Percentiles rank a stretch among this genome's conserved stretches.
Evolutionary conservation across 2,888 invertebrate species (phyloP).

Genomic region (Disparrhopalites patrizii): DNA sequence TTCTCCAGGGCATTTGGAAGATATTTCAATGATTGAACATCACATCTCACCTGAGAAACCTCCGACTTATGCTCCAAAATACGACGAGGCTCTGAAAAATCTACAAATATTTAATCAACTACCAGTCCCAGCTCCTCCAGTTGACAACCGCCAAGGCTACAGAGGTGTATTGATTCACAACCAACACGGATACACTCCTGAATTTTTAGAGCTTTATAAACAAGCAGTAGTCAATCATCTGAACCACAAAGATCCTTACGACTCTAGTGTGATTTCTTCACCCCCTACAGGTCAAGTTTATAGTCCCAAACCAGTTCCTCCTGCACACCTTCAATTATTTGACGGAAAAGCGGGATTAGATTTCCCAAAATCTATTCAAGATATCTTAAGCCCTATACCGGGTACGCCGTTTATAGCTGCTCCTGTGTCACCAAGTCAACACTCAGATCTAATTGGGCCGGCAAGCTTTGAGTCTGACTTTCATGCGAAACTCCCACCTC

Average conservation of each 20-base stretch:
- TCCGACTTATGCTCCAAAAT: background rate
- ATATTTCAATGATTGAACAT: constrained; percentile 6
- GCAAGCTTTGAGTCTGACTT: too few species aligned
- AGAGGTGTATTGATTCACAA: constrained; percentile 25
- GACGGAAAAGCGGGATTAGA: constrained; percentile 18
- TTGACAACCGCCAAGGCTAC: constrained; percentile 6
- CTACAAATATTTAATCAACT: constrained; percentile 15
- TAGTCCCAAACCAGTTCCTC: background rate
- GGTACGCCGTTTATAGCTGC: background rate
- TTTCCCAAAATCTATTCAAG: constrained; percentile 46
- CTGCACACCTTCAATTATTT: constrained; percentile 23
- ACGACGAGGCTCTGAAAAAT: constrained; percentile 8
- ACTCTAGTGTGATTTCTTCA: background rate
- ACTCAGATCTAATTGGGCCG: too few species aligned
- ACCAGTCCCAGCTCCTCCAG: constrained; percentile 3
- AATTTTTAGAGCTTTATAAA: constrained; percentile 36
- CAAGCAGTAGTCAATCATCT: constrained; percentile 29
- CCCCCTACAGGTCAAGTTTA: background rate
- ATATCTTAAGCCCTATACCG: constrained; percentile 42
- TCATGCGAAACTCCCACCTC: background rate
- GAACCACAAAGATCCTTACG: constrained; percentile 3
- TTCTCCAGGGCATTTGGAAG: constrained; percentile 20
- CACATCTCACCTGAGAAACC: background rate
- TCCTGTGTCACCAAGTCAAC: background rate
- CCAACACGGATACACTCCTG: constrained; percentile 38